phyloP scores from a whole-genome alignment of 2,797 vertebrate genomes.

The Pogoniulus pusillus region DNA sequence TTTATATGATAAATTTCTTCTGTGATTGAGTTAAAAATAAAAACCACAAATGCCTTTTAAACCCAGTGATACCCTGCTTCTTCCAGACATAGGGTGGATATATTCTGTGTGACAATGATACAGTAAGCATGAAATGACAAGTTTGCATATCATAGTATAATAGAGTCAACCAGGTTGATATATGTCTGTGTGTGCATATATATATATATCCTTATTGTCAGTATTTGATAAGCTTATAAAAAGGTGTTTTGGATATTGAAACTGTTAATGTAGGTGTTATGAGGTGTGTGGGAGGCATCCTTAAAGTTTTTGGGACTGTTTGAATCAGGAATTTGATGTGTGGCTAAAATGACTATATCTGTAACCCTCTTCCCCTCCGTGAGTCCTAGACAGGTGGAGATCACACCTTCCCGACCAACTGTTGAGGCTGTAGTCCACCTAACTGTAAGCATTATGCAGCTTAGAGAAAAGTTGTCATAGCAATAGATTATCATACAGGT shows the following conservation, averaged over 20 bases:
- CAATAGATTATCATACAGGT: not conserved
- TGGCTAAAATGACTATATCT: not conserved
- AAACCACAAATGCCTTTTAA: not conserved
- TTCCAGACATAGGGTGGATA: not conserved
- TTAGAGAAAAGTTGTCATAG: not conserved
- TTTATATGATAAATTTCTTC: not conserved
- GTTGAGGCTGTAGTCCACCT: not conserved
- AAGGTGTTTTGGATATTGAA: constrained; percentile 36
- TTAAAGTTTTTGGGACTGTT: not conserved
- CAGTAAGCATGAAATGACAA: constrained; percentile 15
- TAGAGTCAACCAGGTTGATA: no score
- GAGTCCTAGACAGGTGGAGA: not conserved
- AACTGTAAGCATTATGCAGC: not conserved
- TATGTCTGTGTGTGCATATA: not conserved
- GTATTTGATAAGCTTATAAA: constrained; percentile 32
- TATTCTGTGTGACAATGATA: not conserved
- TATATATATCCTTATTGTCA: constrained; percentile 6
- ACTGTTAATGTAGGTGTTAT: not conserved
- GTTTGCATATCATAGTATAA: not conserved
- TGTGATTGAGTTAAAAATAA: not conserved
- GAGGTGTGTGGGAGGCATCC: not conserved
- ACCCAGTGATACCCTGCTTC: not conserved
- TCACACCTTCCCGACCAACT: not conserved
- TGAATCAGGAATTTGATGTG: not conserved
- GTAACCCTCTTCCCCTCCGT: not conserved